Base-by-base conservation (phyloP, 2,888 invertebrate genomes). In the Piscicola geometra region DNA sequence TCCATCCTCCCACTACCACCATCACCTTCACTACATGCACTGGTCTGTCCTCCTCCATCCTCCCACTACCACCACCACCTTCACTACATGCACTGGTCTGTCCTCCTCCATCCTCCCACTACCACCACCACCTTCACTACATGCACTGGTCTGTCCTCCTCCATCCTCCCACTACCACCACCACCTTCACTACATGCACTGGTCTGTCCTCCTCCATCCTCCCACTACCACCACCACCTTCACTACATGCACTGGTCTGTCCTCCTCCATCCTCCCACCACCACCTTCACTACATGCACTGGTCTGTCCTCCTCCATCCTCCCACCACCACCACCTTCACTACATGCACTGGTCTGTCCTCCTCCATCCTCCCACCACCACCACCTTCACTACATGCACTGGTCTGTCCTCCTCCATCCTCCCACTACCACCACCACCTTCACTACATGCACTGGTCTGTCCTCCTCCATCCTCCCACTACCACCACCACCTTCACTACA, bases 401-500 rank as follows among this genome's bases (percentile, higher is more conserved):
- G n/a, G n/a, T 88, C 80, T 41, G 41, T 15, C 41, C 5, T 56
- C n/a, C 60, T 5, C 60, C 21, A 56, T 56, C 60, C n/a, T 18
- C 25, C 60, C 60, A n/a, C n/a, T n/a, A 56, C 25, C 60, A 5
- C 21, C 25, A 25, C 60, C 60, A 25, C 25, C 25, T 5, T 56
- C 60, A 3, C n/a, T 15, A 18, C 25, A 5, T 21, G n/a, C 21
- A 47, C 21, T 21, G 9, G 50, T 47, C 60, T 5, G 21, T 21
- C 60, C 9, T 56, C 60, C 25, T 18, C 25, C 60, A 25, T 18
- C 21, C 21, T 47, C 21, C 25, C 25, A 56, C 60, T 21, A 56
- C 25, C 66, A 18, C 50, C n/a, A 25, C 18, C 25, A 35, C 21
- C 15, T 18, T 25, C 35, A 3, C 32, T 9, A 28, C 18, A 15